Evolutionary conservation across 2,113 vertebrate genomes (phyloP).

Genomic region (Proterorhinus semilunaris): DNA sequence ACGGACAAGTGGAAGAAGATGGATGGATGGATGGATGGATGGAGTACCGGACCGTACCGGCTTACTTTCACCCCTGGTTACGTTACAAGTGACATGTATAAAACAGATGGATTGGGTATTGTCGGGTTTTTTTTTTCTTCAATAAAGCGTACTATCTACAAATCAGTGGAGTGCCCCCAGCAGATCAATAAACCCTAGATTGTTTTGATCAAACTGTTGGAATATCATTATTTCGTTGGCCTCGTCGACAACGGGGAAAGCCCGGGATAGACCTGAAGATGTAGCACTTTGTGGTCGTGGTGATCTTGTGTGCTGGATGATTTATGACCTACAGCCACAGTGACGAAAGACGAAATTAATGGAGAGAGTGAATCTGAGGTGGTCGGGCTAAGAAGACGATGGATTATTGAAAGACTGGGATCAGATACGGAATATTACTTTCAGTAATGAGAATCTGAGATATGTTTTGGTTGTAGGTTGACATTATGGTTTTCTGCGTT

Average conservation of each 20-base stretch:
- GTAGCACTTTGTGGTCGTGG: background rate
- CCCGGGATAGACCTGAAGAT: background rate
- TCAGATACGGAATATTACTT: background rate
- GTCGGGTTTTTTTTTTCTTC: background rate
- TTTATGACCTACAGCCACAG: background rate
- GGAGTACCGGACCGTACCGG: no score
- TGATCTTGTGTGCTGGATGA: background rate
- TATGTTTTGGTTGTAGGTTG: no score
- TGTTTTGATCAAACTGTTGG: conserved; percentile 23
- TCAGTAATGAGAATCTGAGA: no score
- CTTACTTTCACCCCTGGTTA: no score
- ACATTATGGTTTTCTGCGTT: no score
- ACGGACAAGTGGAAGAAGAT: no score
- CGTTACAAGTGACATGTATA: background rate
- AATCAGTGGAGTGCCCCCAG: conserved; percentile 38
- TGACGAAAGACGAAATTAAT: background rate
- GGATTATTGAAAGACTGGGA: background rate
- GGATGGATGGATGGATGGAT: no score
- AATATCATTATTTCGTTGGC: conserved; percentile 2
- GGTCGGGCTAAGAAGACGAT: background rate
- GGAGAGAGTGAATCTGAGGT: background rate
- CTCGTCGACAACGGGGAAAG: background rate
- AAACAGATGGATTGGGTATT: background rate
- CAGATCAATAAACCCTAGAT: conserved; percentile 39
- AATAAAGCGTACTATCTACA: conserved; percentile 6